Percentiles rank a stretch among this genome's conserved stretches.
These are phyloP conservation scores for Andricus quercusramuli DNA, from an alignment of 2,888 invertebrate genomes.

Conservation along the genomic window DNA sequence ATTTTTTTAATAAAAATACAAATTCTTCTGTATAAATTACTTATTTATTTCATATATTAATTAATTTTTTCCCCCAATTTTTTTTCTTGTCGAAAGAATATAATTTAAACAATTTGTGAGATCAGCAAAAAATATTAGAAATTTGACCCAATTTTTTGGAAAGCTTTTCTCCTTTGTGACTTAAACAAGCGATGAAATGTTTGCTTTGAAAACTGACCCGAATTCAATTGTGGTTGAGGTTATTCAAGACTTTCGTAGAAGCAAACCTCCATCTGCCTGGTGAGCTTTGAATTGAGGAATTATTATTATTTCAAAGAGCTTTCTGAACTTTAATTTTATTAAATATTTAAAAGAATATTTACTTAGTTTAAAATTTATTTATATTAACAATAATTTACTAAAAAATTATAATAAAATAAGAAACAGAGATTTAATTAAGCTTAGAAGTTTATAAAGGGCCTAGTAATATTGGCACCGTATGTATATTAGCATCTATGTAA, in stretches of 20 bases:
- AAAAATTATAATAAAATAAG: too few species aligned
- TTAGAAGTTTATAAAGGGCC: too few species aligned
- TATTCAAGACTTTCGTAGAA: conserved; percentile 28
- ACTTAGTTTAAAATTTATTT: too few species aligned
- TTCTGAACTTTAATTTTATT: background rate
- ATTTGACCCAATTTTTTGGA: conserved; percentile 22
- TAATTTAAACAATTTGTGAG: background rate
- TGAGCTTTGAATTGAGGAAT: conserved; percentile 22
- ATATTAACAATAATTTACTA: too few species aligned
- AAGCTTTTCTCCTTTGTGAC: conserved; percentile 11
- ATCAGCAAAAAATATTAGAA: background rate
- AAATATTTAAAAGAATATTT: background rate
- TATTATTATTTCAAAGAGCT: background rate
- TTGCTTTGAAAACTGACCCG: conserved; percentile 30
- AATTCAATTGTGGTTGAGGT: conserved; percentile 22
- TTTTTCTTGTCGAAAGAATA: background rate
- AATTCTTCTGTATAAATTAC: background rate
- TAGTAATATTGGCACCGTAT: too few species aligned
- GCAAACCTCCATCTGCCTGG: conserved; percentile 30
- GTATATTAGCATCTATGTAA: too few species aligned
- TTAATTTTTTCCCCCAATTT: background rate
- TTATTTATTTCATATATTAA: background rate
- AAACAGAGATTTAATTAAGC: too few species aligned
- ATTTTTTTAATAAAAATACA: background rate
- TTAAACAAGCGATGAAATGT: conserved; percentile 17